Base-by-base conservation (phyloP, 2,113 vertebrate species). In the Cebus imitator region DNA sequence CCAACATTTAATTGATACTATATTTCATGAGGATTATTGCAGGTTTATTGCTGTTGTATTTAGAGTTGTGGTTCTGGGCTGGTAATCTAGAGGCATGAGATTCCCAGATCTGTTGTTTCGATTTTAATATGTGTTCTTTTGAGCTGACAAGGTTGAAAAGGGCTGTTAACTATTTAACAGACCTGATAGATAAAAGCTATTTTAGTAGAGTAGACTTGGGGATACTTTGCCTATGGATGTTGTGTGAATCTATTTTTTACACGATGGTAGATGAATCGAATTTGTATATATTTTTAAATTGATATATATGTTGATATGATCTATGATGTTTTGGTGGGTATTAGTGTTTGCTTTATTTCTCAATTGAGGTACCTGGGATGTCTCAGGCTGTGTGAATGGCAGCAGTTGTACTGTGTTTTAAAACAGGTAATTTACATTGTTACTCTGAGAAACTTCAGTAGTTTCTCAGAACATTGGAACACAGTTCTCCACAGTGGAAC, bases 21-120 rank as follows among this genome's bases (percentile, higher is more conserved):
- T 97, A 89, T 97, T 98, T 98, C 0, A 0, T 58, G 90, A 82
- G 61, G 76, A 80, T 97, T 76, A 70, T 93, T 95, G 73, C 75
- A 92, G 70, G 84, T 93, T 97, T 97, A 95, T 97, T 96, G 97
- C 80, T 61, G n/a, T 72, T 91, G 87, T 73, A 55, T 93, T 96
- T 94, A 81, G 85, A 86, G 88, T 76, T 37, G 20, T 64, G 64
- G 7, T 90, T 95, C 66, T 94, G 27, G 87, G 73, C 79, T 94
- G 23, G 61, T 91, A 81, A 96, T 80, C 66, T 91, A 95, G 95
- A 94, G 70, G 27, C 90, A 30, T 80, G n/a, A 90, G 50, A 55
- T 66, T 66, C 87, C 52, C 32, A 21, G 32, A 66, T 97, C 86
- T 93, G 52, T 92, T 83, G 52, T 88, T 96, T 88, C 30, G 25